These are phyloP conservation scores for Agrotis exclamationis DNA, from an alignment of 2,888 invertebrate species.

Conservation along the genomic window DNA sequence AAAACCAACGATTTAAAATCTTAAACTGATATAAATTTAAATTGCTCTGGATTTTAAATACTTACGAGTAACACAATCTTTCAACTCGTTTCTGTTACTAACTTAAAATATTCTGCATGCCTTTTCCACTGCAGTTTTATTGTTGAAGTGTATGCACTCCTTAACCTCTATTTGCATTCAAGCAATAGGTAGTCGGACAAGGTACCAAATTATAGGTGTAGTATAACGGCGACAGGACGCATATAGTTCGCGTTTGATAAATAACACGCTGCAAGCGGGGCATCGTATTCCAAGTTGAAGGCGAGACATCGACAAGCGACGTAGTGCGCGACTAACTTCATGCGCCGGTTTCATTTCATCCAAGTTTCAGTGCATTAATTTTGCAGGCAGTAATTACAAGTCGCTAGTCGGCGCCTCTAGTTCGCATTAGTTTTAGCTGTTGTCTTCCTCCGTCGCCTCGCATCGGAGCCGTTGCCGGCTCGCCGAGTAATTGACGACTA, in stretches of 20 bases:
- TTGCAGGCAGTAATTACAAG: slow-evolving; percentile 90
- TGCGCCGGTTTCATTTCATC: slow-evolving; percentile 88
- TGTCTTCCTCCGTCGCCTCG: slow-evolving; percentile 80
- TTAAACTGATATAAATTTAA: slow-evolving; percentile 19
- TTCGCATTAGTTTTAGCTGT: slow-evolving; percentile 87
- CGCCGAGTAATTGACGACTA: slow-evolving; percentile 82
- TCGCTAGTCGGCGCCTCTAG: slow-evolving; percentile 85
- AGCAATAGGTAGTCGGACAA: slow-evolving; percentile 43
- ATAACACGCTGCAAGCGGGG: slow-evolving; percentile 64
- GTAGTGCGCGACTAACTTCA: slow-evolving; percentile 78
- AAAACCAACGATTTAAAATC: slow-evolving; percentile 18
- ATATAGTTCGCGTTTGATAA: slow-evolving; percentile 64
- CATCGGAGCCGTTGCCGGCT: slow-evolving; percentile 79
- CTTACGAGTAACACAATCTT: neutral
- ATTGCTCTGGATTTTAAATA: slow-evolving; percentile 16
- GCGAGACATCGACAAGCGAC: slow-evolving; percentile 72
- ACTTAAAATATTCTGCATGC: slow-evolving; percentile 23
- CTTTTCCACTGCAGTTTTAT: slow-evolving; percentile 7
- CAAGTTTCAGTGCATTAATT: slow-evolving; percentile 90
- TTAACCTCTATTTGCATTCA: slow-evolving; percentile 41
- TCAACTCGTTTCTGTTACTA: slow-evolving; percentile 32
- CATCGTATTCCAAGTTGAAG: slow-evolving; percentile 76
- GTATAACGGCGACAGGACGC: slow-evolving; percentile 32
- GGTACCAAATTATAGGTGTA: slow-evolving; percentile 14
- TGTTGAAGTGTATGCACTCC: slow-evolving; percentile 14